Conservation (phyloP, 2,888 invertebrate species). For the Caenorhabditis sp. region DNA sequence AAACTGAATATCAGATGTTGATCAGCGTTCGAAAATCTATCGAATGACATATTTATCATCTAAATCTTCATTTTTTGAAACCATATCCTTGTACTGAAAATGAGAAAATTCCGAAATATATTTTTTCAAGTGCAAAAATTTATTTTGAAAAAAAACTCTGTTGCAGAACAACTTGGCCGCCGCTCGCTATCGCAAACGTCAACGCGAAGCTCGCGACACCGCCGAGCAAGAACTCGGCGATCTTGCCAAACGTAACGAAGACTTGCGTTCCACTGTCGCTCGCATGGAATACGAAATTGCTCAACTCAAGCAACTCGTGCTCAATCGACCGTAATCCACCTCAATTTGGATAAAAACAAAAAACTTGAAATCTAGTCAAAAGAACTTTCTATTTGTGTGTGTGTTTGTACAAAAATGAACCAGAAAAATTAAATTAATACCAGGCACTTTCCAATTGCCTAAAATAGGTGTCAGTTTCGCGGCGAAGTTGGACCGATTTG, state of each 20-base stretch:
- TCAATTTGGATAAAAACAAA: not conserved
- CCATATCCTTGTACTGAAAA: not conserved
- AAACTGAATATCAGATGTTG: no score
- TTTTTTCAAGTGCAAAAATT: no score
- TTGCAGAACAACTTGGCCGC: conserved; percentile 65
- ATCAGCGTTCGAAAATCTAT: no score
- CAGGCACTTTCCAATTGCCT: not conserved
- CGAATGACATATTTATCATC: no score
- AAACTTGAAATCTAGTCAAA: conserved; percentile 1
- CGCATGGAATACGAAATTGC: conserved; percentile 44
- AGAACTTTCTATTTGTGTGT: no score
- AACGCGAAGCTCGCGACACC: conserved; percentile 53
- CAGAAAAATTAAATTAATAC: not conserved
- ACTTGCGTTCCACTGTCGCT: conserved; percentile 39
- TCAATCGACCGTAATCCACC: conserved; percentile 2
- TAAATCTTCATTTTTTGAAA: not conserved
- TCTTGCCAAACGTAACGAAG: conserved; percentile 50
- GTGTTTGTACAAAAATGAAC: conserved; percentile 1
- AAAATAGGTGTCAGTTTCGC: conserved; percentile 1
- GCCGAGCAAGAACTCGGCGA: conserved; percentile 51
- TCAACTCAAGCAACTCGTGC: conserved; percentile 38
- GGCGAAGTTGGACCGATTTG: not conserved
- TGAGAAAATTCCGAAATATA: not conserved
- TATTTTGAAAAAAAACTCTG: no score
- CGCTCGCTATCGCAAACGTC: conserved; percentile 63